phyloP scores from a whole-genome alignment of 2,888 invertebrate genomes.

The Apamea crenata region DNA sequence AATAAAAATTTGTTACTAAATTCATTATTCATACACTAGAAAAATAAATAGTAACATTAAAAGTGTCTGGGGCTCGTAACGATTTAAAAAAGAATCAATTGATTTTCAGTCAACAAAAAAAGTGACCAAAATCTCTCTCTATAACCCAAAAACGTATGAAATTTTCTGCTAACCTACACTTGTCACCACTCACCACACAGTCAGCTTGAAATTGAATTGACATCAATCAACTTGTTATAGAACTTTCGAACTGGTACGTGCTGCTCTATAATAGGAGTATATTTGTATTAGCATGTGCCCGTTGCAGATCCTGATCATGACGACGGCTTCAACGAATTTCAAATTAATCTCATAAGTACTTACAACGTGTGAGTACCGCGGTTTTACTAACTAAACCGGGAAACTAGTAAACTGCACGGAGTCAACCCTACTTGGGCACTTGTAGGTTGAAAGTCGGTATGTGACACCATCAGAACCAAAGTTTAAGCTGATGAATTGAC shows the following conservation, averaged over 20 bases:
- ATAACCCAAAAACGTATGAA: not conserved
- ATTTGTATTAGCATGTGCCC: constrained; percentile 8
- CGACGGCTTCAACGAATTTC: constrained; percentile 6
- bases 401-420: constrained; percentile 15
- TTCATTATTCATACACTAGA: not conserved
- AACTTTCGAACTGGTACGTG: constrained; percentile 32
- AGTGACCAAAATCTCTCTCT: not conserved
- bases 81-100: not conserved
- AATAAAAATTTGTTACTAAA: not conserved
- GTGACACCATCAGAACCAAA: not conserved
- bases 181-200: constrained; percentile 33
- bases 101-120: not conserved
- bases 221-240: constrained; percentile 54
- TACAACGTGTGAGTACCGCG: constrained; percentile 3
- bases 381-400: not conserved
- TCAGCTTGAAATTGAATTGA: constrained; percentile 60
- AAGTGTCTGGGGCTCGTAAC: not conserved
- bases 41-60: not conserved
- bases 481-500: not conserved
- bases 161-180: constrained; percentile 26
- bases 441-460: not conserved
- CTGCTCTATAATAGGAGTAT: constrained; percentile 2
- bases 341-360: constrained; percentile 14
- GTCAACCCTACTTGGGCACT: not conserved
- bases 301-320: constrained; percentile 24